These are phyloP conservation scores for Pachyseris speciosa DNA, from an alignment of 64 coral and sea anemone species.

Conservation along the genomic window DNA sequence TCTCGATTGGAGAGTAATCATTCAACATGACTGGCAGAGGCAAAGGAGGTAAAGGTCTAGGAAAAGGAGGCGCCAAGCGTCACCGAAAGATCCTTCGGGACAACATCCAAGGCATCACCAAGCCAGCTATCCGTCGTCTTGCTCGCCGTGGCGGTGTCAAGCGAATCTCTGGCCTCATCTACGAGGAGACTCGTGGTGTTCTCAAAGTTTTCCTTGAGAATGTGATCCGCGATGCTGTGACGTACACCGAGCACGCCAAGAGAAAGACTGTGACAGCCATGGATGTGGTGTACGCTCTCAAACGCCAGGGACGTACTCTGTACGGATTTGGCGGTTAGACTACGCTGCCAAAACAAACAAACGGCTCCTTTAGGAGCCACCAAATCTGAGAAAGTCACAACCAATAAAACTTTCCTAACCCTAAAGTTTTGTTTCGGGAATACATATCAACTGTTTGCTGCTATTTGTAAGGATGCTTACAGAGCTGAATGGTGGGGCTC, in stretches of 20 bases:
- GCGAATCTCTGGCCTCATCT: slow-evolving; percentile 94
- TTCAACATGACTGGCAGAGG: no score
- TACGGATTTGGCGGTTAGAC: slow-evolving; percentile 91
- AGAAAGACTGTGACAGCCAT: slow-evolving; percentile 87
- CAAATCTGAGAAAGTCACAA: slow-evolving; percentile 52
- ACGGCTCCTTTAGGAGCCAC: slow-evolving; percentile 80
- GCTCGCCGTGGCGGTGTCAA: slow-evolving; percentile 96
- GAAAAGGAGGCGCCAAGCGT: slow-evolving; percentile 96
- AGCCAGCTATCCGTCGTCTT: slow-evolving; percentile 94
- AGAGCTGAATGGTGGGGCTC: no score
- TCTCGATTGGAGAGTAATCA: no score
- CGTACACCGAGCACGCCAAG: slow-evolving; percentile 87
- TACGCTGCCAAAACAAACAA: not conserved
- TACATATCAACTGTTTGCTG: no score
- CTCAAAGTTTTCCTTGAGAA: slow-evolving; percentile 85
- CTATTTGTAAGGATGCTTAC: no score
- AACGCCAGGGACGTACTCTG: slow-evolving; percentile 85
- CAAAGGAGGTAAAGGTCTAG: slow-evolving; percentile 95
- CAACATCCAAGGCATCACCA: slow-evolving; percentile 96
- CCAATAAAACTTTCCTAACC: no score
- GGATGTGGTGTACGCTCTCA: slow-evolving; percentile 89
- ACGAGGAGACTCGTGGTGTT: slow-evolving; percentile 89
- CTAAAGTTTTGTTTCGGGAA: no score
- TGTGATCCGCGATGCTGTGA: slow-evolving; percentile 84
- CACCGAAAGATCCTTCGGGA: slow-evolving; percentile 96